Conservation (phyloP, 2,888 invertebrate genomes). For the Apantesis nais region DNA sequence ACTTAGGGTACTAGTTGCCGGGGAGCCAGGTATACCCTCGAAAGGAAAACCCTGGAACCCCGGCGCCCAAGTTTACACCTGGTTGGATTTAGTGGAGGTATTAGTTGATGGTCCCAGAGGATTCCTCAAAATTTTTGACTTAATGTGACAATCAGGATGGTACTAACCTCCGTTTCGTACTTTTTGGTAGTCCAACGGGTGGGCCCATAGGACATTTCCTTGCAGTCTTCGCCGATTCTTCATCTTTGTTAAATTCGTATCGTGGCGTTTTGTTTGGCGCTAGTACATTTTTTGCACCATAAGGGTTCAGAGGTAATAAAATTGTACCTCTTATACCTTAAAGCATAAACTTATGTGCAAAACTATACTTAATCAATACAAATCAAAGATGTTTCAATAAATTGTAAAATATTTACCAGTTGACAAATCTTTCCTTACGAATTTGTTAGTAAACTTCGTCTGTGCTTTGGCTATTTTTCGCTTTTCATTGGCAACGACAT, state of each 20-base stretch:
- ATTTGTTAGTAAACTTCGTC: constrained; percentile 59
- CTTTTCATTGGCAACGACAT: constrained; percentile 72
- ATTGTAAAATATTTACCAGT: constrained; percentile 53
- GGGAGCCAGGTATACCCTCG: too few species aligned
- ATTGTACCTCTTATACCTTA: constrained; percentile 68
- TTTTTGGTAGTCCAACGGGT: constrained; percentile 64
- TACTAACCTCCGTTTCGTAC: constrained; percentile 67
- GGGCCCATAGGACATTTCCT: constrained; percentile 73
- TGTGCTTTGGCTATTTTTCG: constrained; percentile 46
- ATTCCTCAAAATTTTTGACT: too few species aligned
- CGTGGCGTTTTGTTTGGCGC: constrained; percentile 61
- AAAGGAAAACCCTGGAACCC: too few species aligned
- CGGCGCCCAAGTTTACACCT: too few species aligned
- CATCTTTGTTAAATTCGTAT: constrained; percentile 67
- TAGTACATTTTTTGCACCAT: constrained; percentile 44
- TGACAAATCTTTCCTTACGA: constrained; percentile 67
- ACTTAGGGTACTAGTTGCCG: too few species aligned
- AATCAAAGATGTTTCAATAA: background rate
- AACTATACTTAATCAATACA: background rate
- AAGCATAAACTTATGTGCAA: background rate
- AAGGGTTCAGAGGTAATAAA: constrained; percentile 53
- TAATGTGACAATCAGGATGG: too few species aligned
- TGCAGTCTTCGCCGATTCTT: constrained; percentile 32
- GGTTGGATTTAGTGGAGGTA: too few species aligned
- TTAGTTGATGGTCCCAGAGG: too few species aligned